Evolutionary conservation across 2,113 vertebrate species (phyloP), one percentile per base, ranked within the genome.

Genomic region (Cyanoderma ruficeps): DNA sequence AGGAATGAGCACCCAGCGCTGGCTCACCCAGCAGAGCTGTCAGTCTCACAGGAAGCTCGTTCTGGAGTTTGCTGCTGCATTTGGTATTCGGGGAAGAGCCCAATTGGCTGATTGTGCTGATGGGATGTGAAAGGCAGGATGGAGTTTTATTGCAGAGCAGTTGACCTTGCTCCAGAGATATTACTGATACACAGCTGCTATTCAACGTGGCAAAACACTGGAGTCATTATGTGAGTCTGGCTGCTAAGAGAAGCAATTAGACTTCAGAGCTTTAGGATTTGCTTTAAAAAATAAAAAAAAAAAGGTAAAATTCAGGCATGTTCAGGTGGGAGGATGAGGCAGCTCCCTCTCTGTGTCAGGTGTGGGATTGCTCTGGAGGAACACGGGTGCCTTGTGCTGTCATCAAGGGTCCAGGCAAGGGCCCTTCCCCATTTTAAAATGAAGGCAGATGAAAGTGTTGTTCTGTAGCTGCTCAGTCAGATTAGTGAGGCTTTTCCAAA

Each of bases 51-150:
- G 79, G 61, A 83, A 76, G 14, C 79, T 91, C 49, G 0, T 65
- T 35, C 64, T 91, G 86, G 81, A 87, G 35, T 65, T 74, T 68
- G 72, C 75, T 61, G 75, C 21, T 17, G 13, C 64, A 15, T 94
- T 96, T 78, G 42, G 65, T 53, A 81, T 86, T 91, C 30, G 16
- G 82, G 46, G 81, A 71, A 35, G 76, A 90, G 91, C 69, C 86
- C 77, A 55, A 17, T 56, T 95, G 1, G 0, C 83, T 76, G 94
- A 76, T 79, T 56, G 91, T 93, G 72, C 89, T 96, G 91, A 82
- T 95, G 92, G 92, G 82, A 79, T 93, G 13, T 64, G 87, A 97
- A 96, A 97, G 89, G 69, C 86, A 92, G 83, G 92, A 69, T 82
- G 19, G 86, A 68, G 79, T 92, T 96, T 96, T 91, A 91, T 84